Evolutionary conservation across 1,140 invertebrate species (phyloP), one percentile per base, ranked within the genome.

Genomic region (Aphaenogaster floridana): DNA sequence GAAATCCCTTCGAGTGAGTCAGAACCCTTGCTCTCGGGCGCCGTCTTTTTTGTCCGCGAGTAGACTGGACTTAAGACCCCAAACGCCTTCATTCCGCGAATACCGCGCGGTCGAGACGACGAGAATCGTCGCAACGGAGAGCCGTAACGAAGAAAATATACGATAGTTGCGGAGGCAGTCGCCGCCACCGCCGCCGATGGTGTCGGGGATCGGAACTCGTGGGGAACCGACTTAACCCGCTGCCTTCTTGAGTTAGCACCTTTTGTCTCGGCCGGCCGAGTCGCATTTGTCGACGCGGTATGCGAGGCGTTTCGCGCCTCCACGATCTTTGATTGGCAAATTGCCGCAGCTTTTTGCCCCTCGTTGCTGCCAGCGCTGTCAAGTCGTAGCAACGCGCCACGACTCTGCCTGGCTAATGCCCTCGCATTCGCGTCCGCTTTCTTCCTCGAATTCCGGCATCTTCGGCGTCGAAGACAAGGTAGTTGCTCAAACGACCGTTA

Each of bases 21-120:
- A 61, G 28, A 84, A 45, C 13, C 42, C 68, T n/a, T 34, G n/a
- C 17, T 54, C n/a, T 59, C 52, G 28, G 77, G 74, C 48, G 76
- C n/a, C 79, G 64, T 71, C 4, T 28, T 9, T 72, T 45, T 59
- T 83, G 13, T 64, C 68, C 8, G 48, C 68, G 71, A n/a, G n/a
- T 34, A 68, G 45, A 39, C 48, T n/a, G 45, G 57, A 42, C 59
- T 79, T n/a, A 45, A 78, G 87, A 66, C 45, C 36, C 48, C 15
- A 52, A 50, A 90, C 79, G 54, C 83, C 80, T 87, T 90, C 89
- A 89, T 91, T 91, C 90, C 89, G 79, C 52, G 77, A 72, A 89
- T 89, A 61, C 87, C 87, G 63, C 59, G 54, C 57, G 77, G 48
- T 57, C 72, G 45, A 28, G 28, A 50, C 77, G 76, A 52, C 54